Base-by-base conservation (phyloP, 2,888 invertebrate genomes). In the Drosophila phalerata region DNA sequence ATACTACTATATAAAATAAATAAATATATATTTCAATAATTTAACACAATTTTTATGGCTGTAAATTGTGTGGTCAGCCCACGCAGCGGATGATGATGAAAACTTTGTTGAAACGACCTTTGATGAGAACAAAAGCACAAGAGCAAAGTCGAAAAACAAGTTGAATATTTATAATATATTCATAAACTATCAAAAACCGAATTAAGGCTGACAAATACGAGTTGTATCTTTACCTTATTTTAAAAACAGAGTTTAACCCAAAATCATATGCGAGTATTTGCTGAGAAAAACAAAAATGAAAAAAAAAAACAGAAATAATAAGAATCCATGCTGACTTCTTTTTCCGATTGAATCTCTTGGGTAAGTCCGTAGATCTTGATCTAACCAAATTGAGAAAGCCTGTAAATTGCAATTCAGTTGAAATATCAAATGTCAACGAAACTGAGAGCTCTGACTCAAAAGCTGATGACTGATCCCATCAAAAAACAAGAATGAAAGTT, bases 391-490 rank as follows among this genome's bases (percentile, higher is more conserved):
- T 77, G 72, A 83, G 84, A 88, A 83, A 85, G 86, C 75, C 71
- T 72, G 74, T 69, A 71, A 69, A 79, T 69, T 64, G 64, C 66
- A 78, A 63, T 69, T 49, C 51, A 43, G 57, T 32, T 49, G 22
- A 69, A 88, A 88, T 88, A 74, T 77, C 88, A 85, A 85, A 86
- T 71, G 85, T 85, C 88, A 85, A 73, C 73, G 79, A 56, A 51
- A 60, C 64, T 43, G 55, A 63, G 30, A 19, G 49, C 32, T 43
- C 64, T 76, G 76, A 73, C 53, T 72, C 75, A 67, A 34, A 15
- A 45, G 34, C 38, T 40, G 45, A 28, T 57, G 66, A 56, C 56
- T 48, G 52, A 51, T 34, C 37, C 22, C 13, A 22, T 43, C 6
- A 3, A 11, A 19, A 5, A 37, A n/a, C 37, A 37, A n/a, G 8